phyloP scores from a whole-genome alignment of 2,797 vertebrate species.

The Poeciliopsis infans region DNA sequence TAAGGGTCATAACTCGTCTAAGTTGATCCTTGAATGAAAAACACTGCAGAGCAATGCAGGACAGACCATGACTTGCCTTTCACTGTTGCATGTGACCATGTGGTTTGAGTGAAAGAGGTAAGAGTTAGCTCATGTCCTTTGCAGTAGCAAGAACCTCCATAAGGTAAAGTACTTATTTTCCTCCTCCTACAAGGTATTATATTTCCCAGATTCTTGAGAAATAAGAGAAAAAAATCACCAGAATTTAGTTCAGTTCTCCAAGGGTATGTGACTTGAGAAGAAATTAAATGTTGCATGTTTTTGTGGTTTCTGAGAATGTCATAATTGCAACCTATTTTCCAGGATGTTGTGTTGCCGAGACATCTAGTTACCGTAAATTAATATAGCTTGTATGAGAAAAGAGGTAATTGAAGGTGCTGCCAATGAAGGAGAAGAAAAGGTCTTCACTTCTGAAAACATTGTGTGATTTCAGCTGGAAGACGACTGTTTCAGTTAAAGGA shows the following conservation, averaged over 20 bases:
- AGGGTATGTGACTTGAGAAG: not conserved
- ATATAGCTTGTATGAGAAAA: conserved; percentile 60
- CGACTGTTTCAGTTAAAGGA: conserved; percentile 32
- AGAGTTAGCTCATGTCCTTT: not conserved
- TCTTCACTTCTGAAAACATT: conserved; percentile 25
- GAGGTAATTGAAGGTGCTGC: conserved; percentile 48
- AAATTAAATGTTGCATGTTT: not conserved
- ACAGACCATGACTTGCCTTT: not conserved
- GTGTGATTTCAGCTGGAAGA: conserved; percentile 58
- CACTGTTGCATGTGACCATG: conserved; percentile 4
- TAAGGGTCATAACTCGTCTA: not conserved
- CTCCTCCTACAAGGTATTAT: not conserved
- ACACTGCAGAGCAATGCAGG: not conserved
- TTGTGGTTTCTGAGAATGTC: not conserved
- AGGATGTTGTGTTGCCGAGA: conserved; percentile 13
- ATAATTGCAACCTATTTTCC: conserved; percentile 1
- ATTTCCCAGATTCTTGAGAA: not conserved
- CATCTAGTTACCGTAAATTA: conserved; percentile 58
- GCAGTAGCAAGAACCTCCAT: not conserved
- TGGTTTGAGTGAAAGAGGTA: conserved; percentile 1
- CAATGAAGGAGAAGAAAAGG: conserved; percentile 50
- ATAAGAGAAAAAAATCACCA: not conserved
- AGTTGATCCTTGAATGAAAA: conserved; percentile 14
- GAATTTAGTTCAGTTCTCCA: not conserved
- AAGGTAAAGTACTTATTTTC: not conserved